A percentile compares a stretch with the other conserved stretches of the same genome.
phyloP scores from a whole-genome alignment of 2,797 vertebrate genomes.

The Cheracebus regulus region DNA sequence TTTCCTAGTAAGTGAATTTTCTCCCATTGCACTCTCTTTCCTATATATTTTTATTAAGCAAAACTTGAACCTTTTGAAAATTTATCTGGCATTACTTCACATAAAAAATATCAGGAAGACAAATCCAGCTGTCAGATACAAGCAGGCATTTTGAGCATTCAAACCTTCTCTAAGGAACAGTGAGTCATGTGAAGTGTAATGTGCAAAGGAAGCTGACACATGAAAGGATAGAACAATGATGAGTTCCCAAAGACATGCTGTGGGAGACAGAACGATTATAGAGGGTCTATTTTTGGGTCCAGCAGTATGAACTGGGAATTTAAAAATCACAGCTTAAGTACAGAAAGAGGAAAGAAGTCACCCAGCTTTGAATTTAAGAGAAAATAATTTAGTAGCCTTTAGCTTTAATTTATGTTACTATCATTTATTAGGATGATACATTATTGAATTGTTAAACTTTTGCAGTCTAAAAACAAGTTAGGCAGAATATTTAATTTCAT shows the following conservation, averaged over 20 bases:
- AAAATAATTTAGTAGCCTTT: not conserved
- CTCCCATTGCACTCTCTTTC: not conserved
- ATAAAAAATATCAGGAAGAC: slow-evolving; percentile 32
- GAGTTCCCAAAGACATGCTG: slow-evolving; percentile 40
- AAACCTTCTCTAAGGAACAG: slow-evolving; percentile 8
- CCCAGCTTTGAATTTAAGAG: not conserved
- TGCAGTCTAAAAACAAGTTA: not conserved
- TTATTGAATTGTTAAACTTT: not conserved
- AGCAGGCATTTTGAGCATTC: not conserved
- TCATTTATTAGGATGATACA: not conserved
- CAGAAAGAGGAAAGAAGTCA: slow-evolving; percentile 33
- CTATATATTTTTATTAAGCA: not conserved
- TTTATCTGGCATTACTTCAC: slow-evolving; percentile 5
- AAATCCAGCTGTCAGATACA: slow-evolving; percentile 44
- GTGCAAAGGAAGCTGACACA: slow-evolving; percentile 48
- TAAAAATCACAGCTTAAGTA: slow-evolving; percentile 6
- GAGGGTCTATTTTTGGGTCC: slow-evolving; percentile 51
- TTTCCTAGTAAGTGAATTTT: not conserved
- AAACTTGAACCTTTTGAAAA: not conserved
- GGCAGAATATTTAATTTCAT: not conserved
- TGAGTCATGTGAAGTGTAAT: slow-evolving; percentile 62
- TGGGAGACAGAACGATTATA: slow-evolving; percentile 35
- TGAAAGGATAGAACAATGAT: slow-evolving; percentile 4
- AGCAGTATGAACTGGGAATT: not conserved
- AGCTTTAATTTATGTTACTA: not conserved